Evolutionary conservation across 1,140 invertebrate genomes (phyloP).

Genomic region (Ooceraea biroi): DNA sequence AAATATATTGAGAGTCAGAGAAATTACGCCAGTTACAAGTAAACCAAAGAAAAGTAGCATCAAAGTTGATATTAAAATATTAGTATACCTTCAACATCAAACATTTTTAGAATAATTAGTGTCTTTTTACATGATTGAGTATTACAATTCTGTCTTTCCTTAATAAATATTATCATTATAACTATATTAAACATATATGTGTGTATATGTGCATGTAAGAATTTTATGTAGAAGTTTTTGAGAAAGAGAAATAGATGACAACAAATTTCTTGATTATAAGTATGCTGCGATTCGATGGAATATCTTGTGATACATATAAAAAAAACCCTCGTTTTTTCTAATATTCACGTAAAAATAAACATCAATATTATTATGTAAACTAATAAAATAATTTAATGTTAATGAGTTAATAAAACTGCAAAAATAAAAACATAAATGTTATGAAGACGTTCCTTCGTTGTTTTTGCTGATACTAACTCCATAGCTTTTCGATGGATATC

Average conservation of each 20-base stretch:
- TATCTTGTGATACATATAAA: too few species aligned
- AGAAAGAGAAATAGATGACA: too few species aligned
- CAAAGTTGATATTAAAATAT: neutral
- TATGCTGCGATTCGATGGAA: too few species aligned
- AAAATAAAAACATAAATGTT: neutral
- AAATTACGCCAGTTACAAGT: neutral
- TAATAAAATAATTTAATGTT: too few species aligned
- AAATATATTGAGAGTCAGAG: neutral
- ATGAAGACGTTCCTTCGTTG: neutral
- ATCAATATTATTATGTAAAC: too few species aligned
- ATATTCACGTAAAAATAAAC: too few species aligned
- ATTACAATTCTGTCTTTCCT: neutral
- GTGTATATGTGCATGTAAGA: too few species aligned
- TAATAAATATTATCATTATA: too few species aligned
- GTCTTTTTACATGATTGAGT: neutral
- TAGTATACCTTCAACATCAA: neutral
- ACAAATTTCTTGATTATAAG: too few species aligned
- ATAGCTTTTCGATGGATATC: neutral
- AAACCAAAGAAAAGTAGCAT: neutral
- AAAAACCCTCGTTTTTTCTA: too few species aligned
- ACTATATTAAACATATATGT: too few species aligned
- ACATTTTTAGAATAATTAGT: neutral
- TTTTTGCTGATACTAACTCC: neutral
- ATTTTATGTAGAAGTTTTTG: too few species aligned
- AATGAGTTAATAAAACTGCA: neutral